phyloP scores from a whole-genome alignment of 2,888 invertebrate species.

The Scelioninae gen. 2 region DNA sequence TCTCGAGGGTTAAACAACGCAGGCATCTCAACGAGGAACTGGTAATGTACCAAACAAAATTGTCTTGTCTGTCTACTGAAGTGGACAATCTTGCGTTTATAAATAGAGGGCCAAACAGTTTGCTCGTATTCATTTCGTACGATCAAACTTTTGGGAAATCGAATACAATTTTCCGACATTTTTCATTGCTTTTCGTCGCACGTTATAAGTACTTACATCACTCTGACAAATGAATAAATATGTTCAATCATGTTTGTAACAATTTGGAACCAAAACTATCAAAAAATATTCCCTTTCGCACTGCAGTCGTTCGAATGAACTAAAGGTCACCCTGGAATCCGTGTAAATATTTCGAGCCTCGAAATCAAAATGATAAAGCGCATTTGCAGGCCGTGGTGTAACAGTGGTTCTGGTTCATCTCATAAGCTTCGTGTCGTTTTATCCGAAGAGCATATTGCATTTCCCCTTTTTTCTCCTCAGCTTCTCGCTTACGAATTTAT shows the following conservation, averaged over 20 bases:
- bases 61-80: conserved; percentile 30
- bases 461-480: background rate
- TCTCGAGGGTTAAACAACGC: conserved; percentile 70
- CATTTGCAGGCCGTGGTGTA: conserved; percentile 67
- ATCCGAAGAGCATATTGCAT: background rate
- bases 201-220: too few species aligned
- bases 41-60: conserved; percentile 64
- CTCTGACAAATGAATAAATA: too few species aligned
- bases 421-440: conserved; percentile 40
- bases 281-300: too few species aligned
- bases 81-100: conserved; percentile 27
- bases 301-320: too few species aligned
- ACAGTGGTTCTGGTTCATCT: conserved; percentile 70
- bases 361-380: conserved; percentile 73
- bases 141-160: too few species aligned
- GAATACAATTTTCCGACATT: too few species aligned
- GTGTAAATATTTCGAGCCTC: conserved; percentile 66
- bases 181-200: too few species aligned
- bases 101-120: background rate
- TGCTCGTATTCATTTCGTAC: too few species aligned
- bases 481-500: conserved; percentile 26
- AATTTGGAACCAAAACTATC: too few species aligned
- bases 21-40: conserved; percentile 67
- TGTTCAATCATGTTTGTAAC: too few species aligned
- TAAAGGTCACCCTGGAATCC: background rate